Evolutionary conservation across 2,888 invertebrate genomes (phyloP), one percentile per base, ranked within the genome.

Genomic region (Epirrita christyi): DNA sequence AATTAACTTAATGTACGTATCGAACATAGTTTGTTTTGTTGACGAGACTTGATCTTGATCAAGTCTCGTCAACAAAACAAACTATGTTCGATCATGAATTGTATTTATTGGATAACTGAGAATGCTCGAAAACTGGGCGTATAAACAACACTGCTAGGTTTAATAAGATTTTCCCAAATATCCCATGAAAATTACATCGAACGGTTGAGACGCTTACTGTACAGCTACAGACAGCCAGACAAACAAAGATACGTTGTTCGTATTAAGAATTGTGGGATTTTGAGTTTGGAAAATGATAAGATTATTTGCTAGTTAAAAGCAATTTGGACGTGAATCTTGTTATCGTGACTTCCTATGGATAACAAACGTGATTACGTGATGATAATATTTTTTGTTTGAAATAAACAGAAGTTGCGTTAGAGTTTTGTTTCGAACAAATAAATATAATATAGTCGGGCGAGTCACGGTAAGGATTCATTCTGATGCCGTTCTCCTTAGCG

Each of bases 401-500:
- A 61, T 54, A 60, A 64, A 50, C 38, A 43, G 42, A 37, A 45
- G 41, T 41, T 36, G 45, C 37, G 29, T 40, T 29, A 42, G 27
- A 45, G 38, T 48, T 15, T 40, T 28, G 28, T 46, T 50, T 14
- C 10, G 36, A 49, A 44, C 10, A 44, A 38, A 47, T 48, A 44
- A 48, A 57, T n/a, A 43, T 41, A 45, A 41, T 7, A 29, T 68
- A 64, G 75, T 74, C 80, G 76, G 81, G 80, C 76, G 76, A 77
- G 83, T 82, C 76, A 82, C 73, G 59, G 81, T 83, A 86, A 88
- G 89, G 89, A 90, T 90, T 75, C 88, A 85, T 85, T 84, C 78
- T 84, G 83, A 80, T 81, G 86, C 90, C 90, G 83, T 86, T 90
- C 90, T 89, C 90, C 85, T 84, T 86, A 79, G 81, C 76, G 80